Evolutionary conservation across 2,888 invertebrate genomes (phyloP).

Genomic region (Eupeodes luniger): DNA sequence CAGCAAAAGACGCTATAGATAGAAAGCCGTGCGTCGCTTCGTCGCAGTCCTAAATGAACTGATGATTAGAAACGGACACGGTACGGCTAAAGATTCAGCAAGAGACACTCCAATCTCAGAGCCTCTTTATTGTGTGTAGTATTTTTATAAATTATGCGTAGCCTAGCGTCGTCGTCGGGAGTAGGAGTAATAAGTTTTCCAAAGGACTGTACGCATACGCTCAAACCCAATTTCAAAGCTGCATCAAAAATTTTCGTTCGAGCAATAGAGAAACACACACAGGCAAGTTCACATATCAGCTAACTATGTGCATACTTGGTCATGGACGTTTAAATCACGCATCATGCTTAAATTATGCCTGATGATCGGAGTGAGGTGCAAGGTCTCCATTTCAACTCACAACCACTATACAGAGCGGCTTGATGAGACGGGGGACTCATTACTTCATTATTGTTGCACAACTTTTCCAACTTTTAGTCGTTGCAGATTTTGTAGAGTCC

Average conservation of each 20-base stretch:
- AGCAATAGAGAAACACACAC: not conserved
- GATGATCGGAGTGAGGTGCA: conserved; percentile 23
- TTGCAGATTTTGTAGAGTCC: conserved; percentile 17
- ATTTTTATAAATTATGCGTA: conserved; percentile 72
- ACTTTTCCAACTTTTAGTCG: conserved; percentile 47
- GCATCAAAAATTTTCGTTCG: not conserved
- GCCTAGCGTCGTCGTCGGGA: conserved; percentile 46
- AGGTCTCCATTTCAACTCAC: conserved; percentile 16
- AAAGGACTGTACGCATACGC: conserved; percentile 55
- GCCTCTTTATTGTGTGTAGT: conserved; percentile 47
- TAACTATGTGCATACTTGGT: not conserved
- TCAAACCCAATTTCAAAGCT: conserved; percentile 40
- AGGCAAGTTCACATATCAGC: not conserved
- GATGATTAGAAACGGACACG: conserved; percentile 63
- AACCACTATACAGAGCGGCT: not conserved
- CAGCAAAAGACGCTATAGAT: conserved; percentile 40
- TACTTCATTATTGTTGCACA: conserved; percentile 73
- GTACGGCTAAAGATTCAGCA: not conserved
- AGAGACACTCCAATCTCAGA: conserved; percentile 13
- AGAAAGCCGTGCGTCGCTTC: not conserved
- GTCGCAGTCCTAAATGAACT: conserved; percentile 52
- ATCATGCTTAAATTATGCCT: conserved; percentile 30
- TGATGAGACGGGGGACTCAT: conserved; percentile 55
- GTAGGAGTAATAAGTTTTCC: not conserved
- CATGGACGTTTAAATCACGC: conserved; percentile 62